Conservation (phyloP, 2,888 invertebrate genomes). For the Phyllotreta cruciferae region DNA sequence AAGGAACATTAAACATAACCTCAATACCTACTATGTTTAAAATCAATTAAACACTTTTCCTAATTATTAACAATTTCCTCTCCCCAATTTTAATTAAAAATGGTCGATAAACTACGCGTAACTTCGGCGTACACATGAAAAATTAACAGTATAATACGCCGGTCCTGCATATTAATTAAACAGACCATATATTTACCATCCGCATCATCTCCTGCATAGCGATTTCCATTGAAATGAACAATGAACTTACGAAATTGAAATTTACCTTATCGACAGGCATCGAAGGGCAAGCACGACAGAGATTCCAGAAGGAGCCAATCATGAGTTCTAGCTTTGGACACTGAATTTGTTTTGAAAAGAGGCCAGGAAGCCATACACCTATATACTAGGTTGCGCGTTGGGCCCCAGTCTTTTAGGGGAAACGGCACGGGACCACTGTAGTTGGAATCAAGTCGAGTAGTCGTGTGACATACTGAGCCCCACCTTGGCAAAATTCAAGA, state of each 20-base stretch:
- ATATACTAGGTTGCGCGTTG: conserved; percentile 46
- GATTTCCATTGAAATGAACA: neutral
- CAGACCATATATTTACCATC: too few relatives aligned
- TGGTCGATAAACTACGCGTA: too few relatives aligned
- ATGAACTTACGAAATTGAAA: conserved; percentile 21
- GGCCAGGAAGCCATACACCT: conserved; percentile 52
- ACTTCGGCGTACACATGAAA: too few relatives aligned
- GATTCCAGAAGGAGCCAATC: conserved; percentile 97
- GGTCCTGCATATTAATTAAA: too few relatives aligned
- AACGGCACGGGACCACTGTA: conserved; percentile 35
- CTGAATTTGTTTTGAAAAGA: conserved; percentile 41
- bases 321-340: conserved; percentile 66
- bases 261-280: conserved; percentile 94
- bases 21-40: too few relatives aligned
- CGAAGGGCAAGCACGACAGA: conserved; percentile 96
- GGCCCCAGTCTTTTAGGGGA: conserved; percentile 38
- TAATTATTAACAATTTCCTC: too few relatives aligned
- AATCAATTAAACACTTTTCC: too few relatives aligned
- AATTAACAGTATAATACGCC: too few relatives aligned
- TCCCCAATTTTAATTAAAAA: too few relatives aligned
- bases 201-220: too few relatives aligned
- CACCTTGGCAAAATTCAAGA: conserved; percentile 51
- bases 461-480: conserved; percentile 48
- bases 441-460: conserved; percentile 37
- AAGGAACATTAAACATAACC: too few relatives aligned